phyloP scores from a whole-genome alignment of 1,140 invertebrate species.

The Drosophila bipectinata region DNA sequence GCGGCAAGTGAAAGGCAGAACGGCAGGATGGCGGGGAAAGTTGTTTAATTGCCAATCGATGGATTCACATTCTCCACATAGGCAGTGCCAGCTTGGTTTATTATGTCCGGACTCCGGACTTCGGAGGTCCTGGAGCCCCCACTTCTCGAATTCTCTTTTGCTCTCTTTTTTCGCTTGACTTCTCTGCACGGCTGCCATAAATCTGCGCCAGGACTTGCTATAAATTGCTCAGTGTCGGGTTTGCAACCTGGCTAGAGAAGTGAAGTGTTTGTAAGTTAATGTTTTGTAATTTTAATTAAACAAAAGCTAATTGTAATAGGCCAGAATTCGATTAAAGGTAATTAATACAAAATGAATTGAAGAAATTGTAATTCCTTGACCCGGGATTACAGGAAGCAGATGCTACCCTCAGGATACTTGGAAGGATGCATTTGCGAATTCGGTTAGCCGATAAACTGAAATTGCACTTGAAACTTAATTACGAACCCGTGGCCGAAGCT shows the following conservation, averaged over 20 bases:
- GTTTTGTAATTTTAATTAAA: not conserved
- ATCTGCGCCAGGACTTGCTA: slow-evolving; percentile 40
- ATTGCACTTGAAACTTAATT: slow-evolving; percentile 78
- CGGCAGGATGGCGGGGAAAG: not conserved
- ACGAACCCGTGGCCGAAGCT: slow-evolving; percentile 40
- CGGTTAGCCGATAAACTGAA: slow-evolving; percentile 68
- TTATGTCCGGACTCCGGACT: not conserved
- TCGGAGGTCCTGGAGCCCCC: not conserved
- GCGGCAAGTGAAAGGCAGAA: not conserved
- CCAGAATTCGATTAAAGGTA: not conserved
- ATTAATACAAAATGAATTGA: slow-evolving; percentile 2
- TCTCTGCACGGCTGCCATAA: slow-evolving; percentile 43
- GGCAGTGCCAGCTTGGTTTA: not conserved
- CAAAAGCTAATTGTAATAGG: not conserved
- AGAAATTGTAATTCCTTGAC: not conserved
- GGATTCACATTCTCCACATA: not conserved
- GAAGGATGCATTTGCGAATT: slow-evolving; percentile 36
- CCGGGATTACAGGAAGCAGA: no score
- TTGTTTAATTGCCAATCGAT: slow-evolving; percentile 5
- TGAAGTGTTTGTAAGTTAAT: not conserved
- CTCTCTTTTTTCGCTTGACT: slow-evolving; percentile 6
- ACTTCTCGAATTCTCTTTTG: not conserved
- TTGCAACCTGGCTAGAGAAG: slow-evolving; percentile 55
- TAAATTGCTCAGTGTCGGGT: slow-evolving; percentile 46
- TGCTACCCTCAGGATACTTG: not conserved